These are phyloP conservation scores for Ahaetulla prasina DNA, from an alignment of 2,113 vertebrate genomes.

Conservation along the genomic window DNA sequence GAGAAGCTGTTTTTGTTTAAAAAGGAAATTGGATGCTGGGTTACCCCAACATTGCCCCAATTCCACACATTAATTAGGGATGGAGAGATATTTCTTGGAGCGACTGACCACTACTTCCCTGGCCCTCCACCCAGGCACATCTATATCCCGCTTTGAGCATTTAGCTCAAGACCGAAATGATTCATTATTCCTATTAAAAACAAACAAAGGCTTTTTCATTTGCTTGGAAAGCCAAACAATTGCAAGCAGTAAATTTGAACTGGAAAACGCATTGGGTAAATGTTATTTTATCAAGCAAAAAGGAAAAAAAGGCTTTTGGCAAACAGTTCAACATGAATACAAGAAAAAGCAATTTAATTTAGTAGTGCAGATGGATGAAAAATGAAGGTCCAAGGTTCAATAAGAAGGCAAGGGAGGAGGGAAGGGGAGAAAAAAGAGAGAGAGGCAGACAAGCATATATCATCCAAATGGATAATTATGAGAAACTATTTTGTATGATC, in stretches of 20 bases:
- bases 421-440: background rate
- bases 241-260: conserved; percentile 71
- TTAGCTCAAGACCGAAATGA: conserved; percentile 62
- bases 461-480: conserved; percentile 84
- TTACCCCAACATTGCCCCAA: conserved; percentile 35
- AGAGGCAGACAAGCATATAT: conserved; percentile 78
- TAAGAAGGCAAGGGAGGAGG: conserved; percentile 62
- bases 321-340: conserved; percentile 76
- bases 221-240: conserved; percentile 68
- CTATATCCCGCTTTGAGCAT: conserved; percentile 6
- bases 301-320: conserved; percentile 65
- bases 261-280: conserved; percentile 65
- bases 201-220: conserved; percentile 72
- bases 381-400: conserved; percentile 82
- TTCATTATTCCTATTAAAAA: conserved; percentile 78
- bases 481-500: conserved; percentile 83
- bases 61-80: conserved; percentile 45
- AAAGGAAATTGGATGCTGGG: conserved; percentile 1
- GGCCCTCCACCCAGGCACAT: background rate
- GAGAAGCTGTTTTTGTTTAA: background rate
- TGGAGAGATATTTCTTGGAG: conserved; percentile 36
- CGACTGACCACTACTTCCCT: conserved; percentile 1
- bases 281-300: conserved; percentile 69
- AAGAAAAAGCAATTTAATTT: conserved; percentile 85
- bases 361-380: conserved; percentile 79